phyloP scores from a whole-genome alignment of 2,797 vertebrate species.

The Gymnocypris eckloni region DNA sequence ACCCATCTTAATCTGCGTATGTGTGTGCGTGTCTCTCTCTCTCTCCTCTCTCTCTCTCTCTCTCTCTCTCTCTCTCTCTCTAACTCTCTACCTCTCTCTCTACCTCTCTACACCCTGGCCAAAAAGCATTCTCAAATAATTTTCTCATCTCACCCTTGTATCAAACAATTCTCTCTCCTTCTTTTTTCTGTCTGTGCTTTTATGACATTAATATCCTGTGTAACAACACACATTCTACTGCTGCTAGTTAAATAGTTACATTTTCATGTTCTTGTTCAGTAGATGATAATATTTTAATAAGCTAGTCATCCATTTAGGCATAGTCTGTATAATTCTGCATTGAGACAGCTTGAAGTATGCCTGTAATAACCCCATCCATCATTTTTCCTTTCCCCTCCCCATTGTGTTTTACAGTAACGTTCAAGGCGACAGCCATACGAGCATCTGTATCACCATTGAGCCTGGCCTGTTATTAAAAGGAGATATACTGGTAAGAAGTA shows the following conservation, averaged over 20 bases:
- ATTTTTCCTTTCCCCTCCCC: not conserved
- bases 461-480: slow-evolving; percentile 92
- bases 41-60: too few species aligned
- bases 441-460: slow-evolving; percentile 95
- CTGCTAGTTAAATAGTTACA: slow-evolving; percentile 26
- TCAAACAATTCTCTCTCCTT: not conserved
- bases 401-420: slow-evolving; percentile 82
- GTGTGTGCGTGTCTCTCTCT: too few species aligned
- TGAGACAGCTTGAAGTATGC: not conserved
- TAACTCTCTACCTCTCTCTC: too few species aligned
- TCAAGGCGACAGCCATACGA: slow-evolving; percentile 93
- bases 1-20: slow-evolving; percentile 30
- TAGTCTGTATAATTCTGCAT: not conserved
- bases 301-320: slow-evolving; percentile 3
- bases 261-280: slow-evolving; percentile 35
- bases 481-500: slow-evolving; percentile 87
- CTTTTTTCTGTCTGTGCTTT: not conserved
- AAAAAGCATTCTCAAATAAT: not conserved
- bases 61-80: too few species aligned
- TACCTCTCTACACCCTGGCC: not conserved
- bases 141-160: too few species aligned
- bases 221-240: not conserved
- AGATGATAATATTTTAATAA: slow-evolving; percentile 25
- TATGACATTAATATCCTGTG: not conserved
- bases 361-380: not conserved